Percentiles rank a stretch among this genome's conserved stretches.
Conservation (phyloP, 2,797 vertebrate species). For the Toxotes lorentzi region DNA sequence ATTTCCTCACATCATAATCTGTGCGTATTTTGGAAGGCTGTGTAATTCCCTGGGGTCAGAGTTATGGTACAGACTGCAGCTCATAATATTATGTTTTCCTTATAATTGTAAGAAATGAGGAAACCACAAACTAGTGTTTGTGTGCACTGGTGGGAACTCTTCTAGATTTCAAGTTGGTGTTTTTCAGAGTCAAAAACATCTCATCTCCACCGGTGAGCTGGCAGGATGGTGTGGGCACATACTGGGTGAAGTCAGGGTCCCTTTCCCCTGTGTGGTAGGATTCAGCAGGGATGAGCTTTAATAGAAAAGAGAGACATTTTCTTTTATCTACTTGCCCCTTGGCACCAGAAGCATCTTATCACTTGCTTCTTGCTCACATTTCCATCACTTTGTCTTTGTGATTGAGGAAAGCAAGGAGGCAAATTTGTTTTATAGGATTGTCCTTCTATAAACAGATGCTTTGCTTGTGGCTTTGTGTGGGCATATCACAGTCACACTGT, state of each 20-base stretch:
- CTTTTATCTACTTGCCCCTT: not conserved
- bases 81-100: not conserved
- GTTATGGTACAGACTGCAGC: not conserved
- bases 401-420: not conserved
- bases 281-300: not conserved
- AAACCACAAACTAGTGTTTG: not conserved
- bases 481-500: conserved; percentile 4
- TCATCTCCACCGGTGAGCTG: not conserved
- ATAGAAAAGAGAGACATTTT: not conserved
- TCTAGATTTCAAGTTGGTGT: not conserved
- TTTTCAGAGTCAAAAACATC: not conserved
- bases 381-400: not conserved
- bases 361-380: conserved; percentile 14
- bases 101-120: not conserved
- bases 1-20: not conserved
- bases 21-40: not conserved
- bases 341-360: not conserved
- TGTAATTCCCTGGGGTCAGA: not conserved
- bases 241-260: not conserved
- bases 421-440: conserved; percentile 12
- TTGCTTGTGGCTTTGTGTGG: conserved; percentile 26
- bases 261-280: not conserved
- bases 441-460: conserved; percentile 28
- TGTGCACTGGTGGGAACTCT: not conserved
- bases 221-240: not conserved